Conservation (phyloP, 2,888 invertebrate genomes). For the Agrotis segetum region DNA sequence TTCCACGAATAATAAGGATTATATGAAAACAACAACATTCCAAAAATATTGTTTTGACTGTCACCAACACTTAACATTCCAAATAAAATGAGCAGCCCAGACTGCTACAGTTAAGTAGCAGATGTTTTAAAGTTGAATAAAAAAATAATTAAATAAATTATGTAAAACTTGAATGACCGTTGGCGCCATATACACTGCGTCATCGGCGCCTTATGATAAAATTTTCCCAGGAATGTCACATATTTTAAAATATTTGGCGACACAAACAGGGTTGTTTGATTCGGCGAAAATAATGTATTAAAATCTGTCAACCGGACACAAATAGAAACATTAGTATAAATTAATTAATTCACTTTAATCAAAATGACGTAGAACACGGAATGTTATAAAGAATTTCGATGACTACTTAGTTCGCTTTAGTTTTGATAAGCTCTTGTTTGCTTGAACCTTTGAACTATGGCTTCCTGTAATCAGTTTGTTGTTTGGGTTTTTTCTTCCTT, state of each 20-base stretch:
- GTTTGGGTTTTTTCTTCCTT: constrained; percentile 9
- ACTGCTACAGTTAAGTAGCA: constrained; percentile 52
- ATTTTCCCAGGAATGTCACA: constrained; percentile 75
- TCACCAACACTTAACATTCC: constrained; percentile 9
- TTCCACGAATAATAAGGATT: too few species aligned
- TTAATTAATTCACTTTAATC: constrained; percentile 69
- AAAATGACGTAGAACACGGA: constrained; percentile 64
- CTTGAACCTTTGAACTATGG: constrained; percentile 32
- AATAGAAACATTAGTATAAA: constrained; percentile 74
- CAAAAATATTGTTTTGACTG: constrained; percentile 40
- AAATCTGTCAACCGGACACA: constrained; percentile 67
- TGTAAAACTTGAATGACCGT: constrained; percentile 54
- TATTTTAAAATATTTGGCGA: constrained; percentile 68
- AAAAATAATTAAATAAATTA: constrained; percentile 62
- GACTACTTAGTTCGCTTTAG: constrained; percentile 46
- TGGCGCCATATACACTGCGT: constrained; percentile 64
- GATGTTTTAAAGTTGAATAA: constrained; percentile 45
- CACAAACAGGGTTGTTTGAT: constrained; percentile 67
- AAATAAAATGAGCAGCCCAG: constrained; percentile 16
- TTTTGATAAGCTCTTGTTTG: constrained; percentile 11
- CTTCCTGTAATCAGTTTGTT: constrained; percentile 38
- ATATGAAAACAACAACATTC: constrained; percentile 24
- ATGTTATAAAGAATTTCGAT: constrained; percentile 58
- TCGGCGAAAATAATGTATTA: constrained; percentile 72
- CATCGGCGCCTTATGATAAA: constrained; percentile 67